These are phyloP conservation scores for Aeoliscus strigatus DNA, from an alignment of 2,797 vertebrate genomes.

Conservation along the genomic window DNA sequence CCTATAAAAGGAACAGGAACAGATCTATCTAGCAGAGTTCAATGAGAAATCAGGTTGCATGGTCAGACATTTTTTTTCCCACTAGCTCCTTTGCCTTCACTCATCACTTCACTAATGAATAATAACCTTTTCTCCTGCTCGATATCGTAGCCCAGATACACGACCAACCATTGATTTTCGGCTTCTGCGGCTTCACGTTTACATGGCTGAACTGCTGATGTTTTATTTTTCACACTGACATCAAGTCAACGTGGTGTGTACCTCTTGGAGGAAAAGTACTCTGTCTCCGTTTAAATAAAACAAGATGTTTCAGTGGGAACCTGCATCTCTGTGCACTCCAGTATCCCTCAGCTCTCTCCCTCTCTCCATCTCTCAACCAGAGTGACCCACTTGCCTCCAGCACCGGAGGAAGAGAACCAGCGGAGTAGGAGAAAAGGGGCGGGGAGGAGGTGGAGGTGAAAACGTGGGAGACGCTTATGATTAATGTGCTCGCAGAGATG, in stretches of 20 bases:
- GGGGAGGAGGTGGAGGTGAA: conserved; percentile 50
- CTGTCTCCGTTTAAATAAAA: not conserved
- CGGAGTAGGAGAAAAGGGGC: conserved; percentile 41
- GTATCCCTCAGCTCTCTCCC: conserved; percentile 2
- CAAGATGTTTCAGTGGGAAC: not conserved
- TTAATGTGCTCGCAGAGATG: conserved; percentile 57
- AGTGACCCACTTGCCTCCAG: conserved; percentile 58
- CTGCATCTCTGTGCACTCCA: conserved; percentile 2
- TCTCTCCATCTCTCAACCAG: not conserved
- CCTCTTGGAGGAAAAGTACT: not conserved
- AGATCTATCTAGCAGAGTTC: not conserved
- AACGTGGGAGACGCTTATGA: conserved; percentile 55
- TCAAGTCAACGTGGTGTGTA: conserved; percentile 3
- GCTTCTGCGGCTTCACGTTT: conserved; percentile 2
- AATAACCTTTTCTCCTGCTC: not conserved
- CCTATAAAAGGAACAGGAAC: not conserved
- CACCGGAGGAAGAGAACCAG: conserved; percentile 32
- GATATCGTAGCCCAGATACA: too few species aligned
- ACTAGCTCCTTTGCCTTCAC: too few species aligned
- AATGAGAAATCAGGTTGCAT: too few species aligned
- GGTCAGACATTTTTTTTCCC: too few species aligned
- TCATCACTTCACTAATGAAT: not conserved
- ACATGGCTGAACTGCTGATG: not conserved
- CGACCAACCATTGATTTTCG: not conserved
- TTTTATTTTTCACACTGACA: conserved; percentile 4